phyloP scores from a whole-genome alignment of 2,113 vertebrate genomes.

The Hylia prasina region DNA sequence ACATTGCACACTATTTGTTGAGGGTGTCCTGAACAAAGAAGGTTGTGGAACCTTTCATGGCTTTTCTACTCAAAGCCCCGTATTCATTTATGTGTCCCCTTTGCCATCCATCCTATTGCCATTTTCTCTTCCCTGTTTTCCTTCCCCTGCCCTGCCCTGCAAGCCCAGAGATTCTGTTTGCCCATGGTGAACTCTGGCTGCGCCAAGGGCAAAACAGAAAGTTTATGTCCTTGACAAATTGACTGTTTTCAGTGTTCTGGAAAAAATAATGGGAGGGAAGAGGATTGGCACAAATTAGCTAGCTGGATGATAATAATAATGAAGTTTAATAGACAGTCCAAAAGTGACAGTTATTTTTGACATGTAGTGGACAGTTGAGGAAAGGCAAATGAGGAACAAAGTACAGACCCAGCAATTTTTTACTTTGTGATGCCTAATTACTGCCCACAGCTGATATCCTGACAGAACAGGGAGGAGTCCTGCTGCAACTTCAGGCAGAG shows the following conservation, averaged over 20 bases:
- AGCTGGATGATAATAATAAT: not conserved
- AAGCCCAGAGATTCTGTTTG: not conserved
- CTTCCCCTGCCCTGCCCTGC: accelerated
- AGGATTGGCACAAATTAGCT: not conserved
- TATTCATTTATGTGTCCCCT: not conserved
- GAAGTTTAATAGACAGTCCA: not conserved
- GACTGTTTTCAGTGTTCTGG: not conserved
- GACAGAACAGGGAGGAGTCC: not conserved
- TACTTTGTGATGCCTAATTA: not conserved
- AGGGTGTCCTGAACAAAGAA: not conserved
- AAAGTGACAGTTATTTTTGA: constrained; percentile 10
- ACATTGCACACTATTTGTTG: not conserved
- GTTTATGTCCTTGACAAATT: not conserved
- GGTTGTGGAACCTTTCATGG: not conserved
- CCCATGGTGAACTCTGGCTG: not conserved
- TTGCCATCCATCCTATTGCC: accelerated
- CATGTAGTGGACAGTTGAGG: not conserved
- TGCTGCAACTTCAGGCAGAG: not conserved
- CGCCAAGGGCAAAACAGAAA: not conserved
- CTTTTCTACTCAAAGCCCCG: not conserved
- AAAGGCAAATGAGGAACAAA: not conserved
- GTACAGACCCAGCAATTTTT: not conserved
- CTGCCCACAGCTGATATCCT: not conserved
- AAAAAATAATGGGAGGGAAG: not conserved
- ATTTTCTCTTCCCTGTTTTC: not conserved